phyloP scores from a whole-genome alignment of 92 coral and sea anemone genomes.

The Palythoa grandiflora region DNA sequence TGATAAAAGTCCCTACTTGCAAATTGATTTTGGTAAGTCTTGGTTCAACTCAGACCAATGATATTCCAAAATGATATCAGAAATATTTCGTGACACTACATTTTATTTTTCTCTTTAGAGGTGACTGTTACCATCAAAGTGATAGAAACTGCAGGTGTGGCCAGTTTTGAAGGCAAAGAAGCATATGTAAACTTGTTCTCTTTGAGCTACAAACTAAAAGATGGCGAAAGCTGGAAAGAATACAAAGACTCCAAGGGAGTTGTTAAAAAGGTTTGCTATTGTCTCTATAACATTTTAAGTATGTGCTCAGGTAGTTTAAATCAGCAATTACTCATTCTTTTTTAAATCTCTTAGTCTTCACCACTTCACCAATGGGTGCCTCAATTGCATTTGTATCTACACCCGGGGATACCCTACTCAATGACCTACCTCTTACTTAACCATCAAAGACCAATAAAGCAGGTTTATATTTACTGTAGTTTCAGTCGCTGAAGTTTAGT shows the following conservation, averaged over 20 bases:
- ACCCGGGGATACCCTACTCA: no score
- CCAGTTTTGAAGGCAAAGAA: constrained; percentile 16
- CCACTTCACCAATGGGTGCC: no score
- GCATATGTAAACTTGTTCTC: constrained; percentile 18
- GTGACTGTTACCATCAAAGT: neutral
- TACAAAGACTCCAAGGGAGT: neutral
- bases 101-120: neutral
- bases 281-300: neutral
- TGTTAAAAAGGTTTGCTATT: neutral
- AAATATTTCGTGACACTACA: neutral
- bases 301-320: neutral
- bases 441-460: no score
- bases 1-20: constrained; percentile 13
- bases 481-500: no score
- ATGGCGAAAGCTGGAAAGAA: neutral
- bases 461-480: no score
- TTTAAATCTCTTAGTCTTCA: no score
- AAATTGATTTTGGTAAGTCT: constrained; percentile 13
- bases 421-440: no score
- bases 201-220: constrained; percentile 15
- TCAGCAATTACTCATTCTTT: no score
- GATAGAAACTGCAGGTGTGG: constrained; percentile 4
- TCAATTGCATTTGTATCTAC: no score
- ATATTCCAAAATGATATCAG: no score
- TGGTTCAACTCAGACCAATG: no score